phyloP scores from a whole-genome alignment of 2,888 invertebrate genomes.

The Odontomyia ornata region DNA sequence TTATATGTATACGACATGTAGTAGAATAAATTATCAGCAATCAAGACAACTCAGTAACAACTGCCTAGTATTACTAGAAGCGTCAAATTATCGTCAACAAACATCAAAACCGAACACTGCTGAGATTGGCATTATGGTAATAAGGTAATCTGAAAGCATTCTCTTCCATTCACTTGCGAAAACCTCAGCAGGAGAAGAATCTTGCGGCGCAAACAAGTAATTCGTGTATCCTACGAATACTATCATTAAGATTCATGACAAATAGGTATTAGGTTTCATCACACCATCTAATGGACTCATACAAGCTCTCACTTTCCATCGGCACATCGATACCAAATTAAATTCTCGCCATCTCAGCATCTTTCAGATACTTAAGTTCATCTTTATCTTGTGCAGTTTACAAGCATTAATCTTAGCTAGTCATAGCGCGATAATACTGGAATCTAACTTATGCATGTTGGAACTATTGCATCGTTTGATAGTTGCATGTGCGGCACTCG shows the following conservation, averaged over 20 bases:
- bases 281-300: neutral
- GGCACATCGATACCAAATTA: neutral
- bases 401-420: neutral
- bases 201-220: constrained; percentile 5
- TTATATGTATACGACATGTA: too few relatives aligned
- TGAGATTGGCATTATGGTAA: constrained; percentile 29
- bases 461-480: constrained; percentile 11
- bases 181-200: constrained; percentile 16
- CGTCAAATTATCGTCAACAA: neutral
- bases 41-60: too few relatives aligned
- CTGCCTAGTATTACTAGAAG: too few relatives aligned
- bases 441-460: constrained; percentile 6
- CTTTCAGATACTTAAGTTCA: too few relatives aligned
- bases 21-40: too few relatives aligned
- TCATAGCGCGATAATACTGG: neutral
- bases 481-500: constrained; percentile 30
- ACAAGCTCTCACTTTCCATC: constrained; percentile 38
- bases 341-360: neutral
- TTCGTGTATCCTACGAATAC: neutral
- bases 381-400: neutral
- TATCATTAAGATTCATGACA: constrained; percentile 6
- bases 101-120: neutral
- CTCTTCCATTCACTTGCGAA: constrained; percentile 13
- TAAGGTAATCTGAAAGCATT: neutral
- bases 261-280: constrained; percentile 4